Conservation (phyloP, 2,888 invertebrate genomes). For the Muscina levida region DNA sequence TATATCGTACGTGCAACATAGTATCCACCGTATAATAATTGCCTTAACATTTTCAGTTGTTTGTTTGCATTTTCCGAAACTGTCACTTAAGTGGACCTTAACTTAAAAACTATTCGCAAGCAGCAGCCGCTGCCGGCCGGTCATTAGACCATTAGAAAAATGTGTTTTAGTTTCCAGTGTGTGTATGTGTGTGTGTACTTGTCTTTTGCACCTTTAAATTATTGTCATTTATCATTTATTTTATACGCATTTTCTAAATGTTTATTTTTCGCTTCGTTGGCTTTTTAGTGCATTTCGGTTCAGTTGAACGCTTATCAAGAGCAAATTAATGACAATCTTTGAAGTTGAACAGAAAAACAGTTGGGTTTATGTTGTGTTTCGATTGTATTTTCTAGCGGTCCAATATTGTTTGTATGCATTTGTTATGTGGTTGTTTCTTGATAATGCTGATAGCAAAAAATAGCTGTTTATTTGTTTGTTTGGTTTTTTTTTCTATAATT, state of each 20-base stretch:
- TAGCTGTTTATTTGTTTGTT: not conserved
- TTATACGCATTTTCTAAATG: conserved; percentile 19
- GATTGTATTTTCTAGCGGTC: too few relatives aligned
- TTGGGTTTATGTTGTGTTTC: too few relatives aligned
- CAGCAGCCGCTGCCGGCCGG: too few relatives aligned
- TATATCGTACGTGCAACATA: too few relatives aligned
- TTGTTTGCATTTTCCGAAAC: too few relatives aligned
- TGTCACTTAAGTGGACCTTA: too few relatives aligned
- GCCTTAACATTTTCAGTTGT: too few relatives aligned
- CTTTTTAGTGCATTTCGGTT: conserved; percentile 3
- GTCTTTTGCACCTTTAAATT: conserved; percentile 66
- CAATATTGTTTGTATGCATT: conserved; percentile 6
- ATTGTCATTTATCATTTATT: conserved; percentile 54
- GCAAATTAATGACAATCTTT: conserved; percentile 49
- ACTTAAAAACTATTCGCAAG: too few relatives aligned
- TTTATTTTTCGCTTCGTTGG: conserved; percentile 3
- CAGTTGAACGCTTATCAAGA: conserved; percentile 53
- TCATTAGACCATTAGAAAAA: too few relatives aligned
- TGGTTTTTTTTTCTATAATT: not conserved
- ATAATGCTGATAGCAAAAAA: conserved; percentile 16
- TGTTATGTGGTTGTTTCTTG: conserved; percentile 14
- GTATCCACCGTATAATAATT: too few relatives aligned
- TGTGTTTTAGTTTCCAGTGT: too few relatives aligned
- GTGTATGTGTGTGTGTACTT: conserved; percentile 63
- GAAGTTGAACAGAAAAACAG: too few relatives aligned